Conservation (phyloP, 2,888 invertebrate species). For the Minunthozetes semirufus region DNA sequence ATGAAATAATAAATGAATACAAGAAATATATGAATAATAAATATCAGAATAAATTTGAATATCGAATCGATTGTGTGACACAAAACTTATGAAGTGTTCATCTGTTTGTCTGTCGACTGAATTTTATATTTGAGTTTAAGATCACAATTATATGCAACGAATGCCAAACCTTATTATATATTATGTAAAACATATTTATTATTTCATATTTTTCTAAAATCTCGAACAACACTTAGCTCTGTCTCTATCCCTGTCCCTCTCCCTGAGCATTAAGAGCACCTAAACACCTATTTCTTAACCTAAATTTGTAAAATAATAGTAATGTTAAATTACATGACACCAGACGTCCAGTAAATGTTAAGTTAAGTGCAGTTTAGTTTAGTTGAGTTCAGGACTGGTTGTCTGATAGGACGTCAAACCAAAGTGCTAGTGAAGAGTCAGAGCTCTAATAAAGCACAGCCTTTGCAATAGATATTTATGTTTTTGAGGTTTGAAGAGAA, state of each 20-base stretch:
- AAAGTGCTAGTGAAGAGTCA: not conserved
- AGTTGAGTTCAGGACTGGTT: too few relatives aligned
- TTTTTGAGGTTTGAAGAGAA: not conserved
- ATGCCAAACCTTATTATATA: not conserved
- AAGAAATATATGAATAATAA: not conserved
- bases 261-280: not conserved
- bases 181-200: slow-evolving; percentile 1
- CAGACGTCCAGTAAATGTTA: too few relatives aligned
- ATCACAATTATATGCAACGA: not conserved
- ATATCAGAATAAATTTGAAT: too few relatives aligned
- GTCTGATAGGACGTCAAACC: too few relatives aligned
- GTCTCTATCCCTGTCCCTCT: not conserved
- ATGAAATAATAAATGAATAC: not conserved
- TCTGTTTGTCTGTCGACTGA: not conserved
- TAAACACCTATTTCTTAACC: not conserved
- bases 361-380: too few relatives aligned
- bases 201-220: not conserved
- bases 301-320: slow-evolving; percentile 12
- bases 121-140: not conserved
- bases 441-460: slow-evolving; percentile 12
- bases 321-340: slow-evolving; percentile 12
- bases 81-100: not conserved
- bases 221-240: not conserved
- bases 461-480: not conserved
- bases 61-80: slow-evolving; percentile 11